These are phyloP conservation scores for Trilocha varians DNA, from an alignment of 2,888 invertebrate genomes.

Conservation along the genomic window DNA sequence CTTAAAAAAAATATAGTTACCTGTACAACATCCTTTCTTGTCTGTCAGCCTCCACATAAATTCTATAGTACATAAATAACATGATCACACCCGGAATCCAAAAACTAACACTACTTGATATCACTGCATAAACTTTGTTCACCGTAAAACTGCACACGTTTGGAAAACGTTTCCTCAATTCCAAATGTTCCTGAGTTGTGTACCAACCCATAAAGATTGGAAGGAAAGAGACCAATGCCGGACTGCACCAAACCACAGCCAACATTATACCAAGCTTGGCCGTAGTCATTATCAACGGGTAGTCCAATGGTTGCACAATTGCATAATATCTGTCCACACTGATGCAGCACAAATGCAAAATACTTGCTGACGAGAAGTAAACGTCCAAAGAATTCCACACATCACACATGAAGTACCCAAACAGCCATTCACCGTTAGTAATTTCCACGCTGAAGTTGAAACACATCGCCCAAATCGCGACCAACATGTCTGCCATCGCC, in stretches of 20 bases:
- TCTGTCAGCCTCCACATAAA: conserved; percentile 87
- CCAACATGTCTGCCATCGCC: conserved; percentile 94
- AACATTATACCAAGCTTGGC: conserved; percentile 85
- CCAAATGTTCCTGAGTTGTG: conserved; percentile 86
- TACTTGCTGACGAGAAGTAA: conserved; percentile 94
- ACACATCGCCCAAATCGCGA: conserved; percentile 95
- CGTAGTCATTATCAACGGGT: conserved; percentile 94
- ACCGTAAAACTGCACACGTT: conserved; percentile 88
- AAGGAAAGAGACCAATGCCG: conserved; percentile 92
- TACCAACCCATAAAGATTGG: conserved; percentile 98
- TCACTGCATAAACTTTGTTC: conserved; percentile 88
- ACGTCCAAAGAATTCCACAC: conserved; percentile 97
- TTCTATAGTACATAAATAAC: conserved; percentile 93
- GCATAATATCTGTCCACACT: conserved; percentile 92
- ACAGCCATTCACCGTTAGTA: conserved; percentile 88
- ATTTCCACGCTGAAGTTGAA: conserved; percentile 93
- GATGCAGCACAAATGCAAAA: conserved; percentile 94
- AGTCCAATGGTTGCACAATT: conserved; percentile 94
- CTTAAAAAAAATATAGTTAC: conserved; percentile 55
- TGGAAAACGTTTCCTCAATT: conserved; percentile 77
- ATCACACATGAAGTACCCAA: conserved; percentile 94
- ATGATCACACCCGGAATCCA: conserved; percentile 96
- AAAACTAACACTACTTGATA: conserved; percentile 92
- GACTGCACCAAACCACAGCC: conserved; percentile 92
- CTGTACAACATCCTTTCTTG: conserved; percentile 89